These are phyloP conservation scores for Tiaroga cobitis DNA, from an alignment of 2,797 vertebrate genomes.

Conservation along the genomic window DNA sequence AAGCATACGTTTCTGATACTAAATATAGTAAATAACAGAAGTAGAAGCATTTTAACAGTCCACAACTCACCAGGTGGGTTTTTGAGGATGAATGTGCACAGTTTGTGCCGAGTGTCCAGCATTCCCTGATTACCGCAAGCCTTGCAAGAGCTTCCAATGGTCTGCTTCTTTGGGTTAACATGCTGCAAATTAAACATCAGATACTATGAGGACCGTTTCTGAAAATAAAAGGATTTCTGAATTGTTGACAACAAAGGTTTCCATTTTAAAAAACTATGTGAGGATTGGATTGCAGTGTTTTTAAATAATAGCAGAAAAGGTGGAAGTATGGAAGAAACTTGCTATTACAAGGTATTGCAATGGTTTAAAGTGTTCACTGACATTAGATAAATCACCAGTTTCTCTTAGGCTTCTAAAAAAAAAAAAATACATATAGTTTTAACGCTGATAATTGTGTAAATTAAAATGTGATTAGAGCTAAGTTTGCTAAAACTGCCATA, in stretches of 20 bases:
- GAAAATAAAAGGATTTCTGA: not conserved
- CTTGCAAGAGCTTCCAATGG: slow-evolving; percentile 98
- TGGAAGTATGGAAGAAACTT: not conserved
- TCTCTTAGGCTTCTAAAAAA: not conserved
- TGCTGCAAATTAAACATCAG: slow-evolving; percentile 71
- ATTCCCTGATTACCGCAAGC: slow-evolving; percentile 98
- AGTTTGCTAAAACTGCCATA: not conserved
- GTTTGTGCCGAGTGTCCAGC: slow-evolving; percentile 99
- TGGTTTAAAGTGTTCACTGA: not conserved
- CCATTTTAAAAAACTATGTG: not conserved
- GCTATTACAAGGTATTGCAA: not conserved
- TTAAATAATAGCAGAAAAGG: not conserved
- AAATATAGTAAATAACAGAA: not conserved
- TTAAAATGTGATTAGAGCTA: not conserved
- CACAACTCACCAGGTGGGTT: slow-evolving; percentile 90
- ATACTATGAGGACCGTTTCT: slow-evolving; percentile 60
- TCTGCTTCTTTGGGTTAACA: slow-evolving; percentile 99
- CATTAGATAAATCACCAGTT: not conserved
- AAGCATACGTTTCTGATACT: not conserved
- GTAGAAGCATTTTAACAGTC: not conserved
- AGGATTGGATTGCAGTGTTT: not conserved
- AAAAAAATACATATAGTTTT: not conserved
- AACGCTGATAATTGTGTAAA: not conserved
- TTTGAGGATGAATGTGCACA: slow-evolving; percentile 99
- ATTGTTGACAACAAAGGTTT: not conserved